Base-by-base conservation (phyloP, 2,888 invertebrate genomes). In the Chaetoderma sp. region DNA sequence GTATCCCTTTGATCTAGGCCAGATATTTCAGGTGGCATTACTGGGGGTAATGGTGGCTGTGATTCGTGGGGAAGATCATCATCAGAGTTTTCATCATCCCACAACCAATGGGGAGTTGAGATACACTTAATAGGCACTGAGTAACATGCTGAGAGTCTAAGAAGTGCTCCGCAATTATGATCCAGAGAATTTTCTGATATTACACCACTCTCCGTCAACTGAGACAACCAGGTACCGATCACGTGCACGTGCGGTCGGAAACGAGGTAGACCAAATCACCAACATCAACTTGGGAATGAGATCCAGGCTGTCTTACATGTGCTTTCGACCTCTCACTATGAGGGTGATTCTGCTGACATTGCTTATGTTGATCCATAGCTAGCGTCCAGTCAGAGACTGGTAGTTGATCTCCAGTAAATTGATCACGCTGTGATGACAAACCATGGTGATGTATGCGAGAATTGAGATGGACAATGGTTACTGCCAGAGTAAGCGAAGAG, bases 361-460 rank as follows among this genome's bases (percentile, higher is more conserved):
- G 44, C 8, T 33, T n/a, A 57, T 69, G 63, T 56, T 75, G 68
- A 0, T 39, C n/a, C 10, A 62, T 21, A 10, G 72, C 68, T 2
- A 68, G 42, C 4, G 62, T 50, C 1, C 61, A 33, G 47, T 75
- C 76, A 4, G 55, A 32, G 2, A 71, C 25, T 4, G 70, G 67
- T 6, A 75, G 8, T 65, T 73, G 72, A 10, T 32, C 45, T 54
- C 68, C 60, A 5, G 74, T 67, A 45, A 69, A 73, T 54, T 78
- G 74, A 54, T 67, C 61, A 18, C 73, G 45, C 30, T 75, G 75
- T 23, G 73, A 47, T 8, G 73, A 75, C 2, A 76, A 56, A n/a
- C 73, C 70, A 16, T 44, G 32, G 1, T 59, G 27, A 8, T 74
- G 49, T 13, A 77, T 67, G 16, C 72, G 68, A 36, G 62, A 60